Evolutionary conservation across 1,140 invertebrate genomes (phyloP).

Genomic region (Seison nebaliae): DNA sequence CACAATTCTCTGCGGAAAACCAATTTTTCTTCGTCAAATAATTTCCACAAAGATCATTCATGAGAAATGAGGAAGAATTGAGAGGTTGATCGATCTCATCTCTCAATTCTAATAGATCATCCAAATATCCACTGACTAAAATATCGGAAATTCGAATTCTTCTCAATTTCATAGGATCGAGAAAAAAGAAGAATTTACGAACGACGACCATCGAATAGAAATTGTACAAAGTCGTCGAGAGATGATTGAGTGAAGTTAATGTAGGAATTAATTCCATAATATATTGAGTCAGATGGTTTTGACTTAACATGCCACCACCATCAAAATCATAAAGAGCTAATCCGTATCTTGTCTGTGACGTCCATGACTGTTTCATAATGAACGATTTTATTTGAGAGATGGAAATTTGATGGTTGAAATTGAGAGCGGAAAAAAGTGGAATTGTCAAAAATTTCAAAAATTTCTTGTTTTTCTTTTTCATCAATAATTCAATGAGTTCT

Average conservation of each 20-base stretch:
- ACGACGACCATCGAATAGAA: constrained; percentile 87
- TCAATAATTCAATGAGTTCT: too few species aligned
- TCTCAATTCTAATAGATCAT: constrained; percentile 54
- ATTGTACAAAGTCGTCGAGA: constrained; percentile 70
- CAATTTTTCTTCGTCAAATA: constrained; percentile 63
- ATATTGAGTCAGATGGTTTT: constrained; percentile 69
- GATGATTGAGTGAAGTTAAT: constrained; percentile 38
- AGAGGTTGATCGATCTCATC: neutral
- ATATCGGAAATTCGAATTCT: constrained; percentile 66
- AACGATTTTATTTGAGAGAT: constrained; percentile 59
- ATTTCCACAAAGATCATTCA: constrained; percentile 54
- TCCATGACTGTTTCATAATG: constrained; percentile 71
- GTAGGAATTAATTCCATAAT: constrained; percentile 41
- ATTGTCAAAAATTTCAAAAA: too few species aligned
- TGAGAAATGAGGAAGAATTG: constrained; percentile 36
- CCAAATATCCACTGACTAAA: constrained; percentile 59
- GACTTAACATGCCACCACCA: constrained; percentile 63
- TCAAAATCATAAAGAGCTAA: constrained; percentile 68
- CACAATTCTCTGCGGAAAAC: constrained; percentile 66
- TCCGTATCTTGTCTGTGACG: constrained; percentile 67
- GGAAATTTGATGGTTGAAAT: too few species aligned
- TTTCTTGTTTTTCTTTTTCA: too few species aligned
- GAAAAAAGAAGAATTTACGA: constrained; percentile 74
- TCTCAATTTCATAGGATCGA: constrained; percentile 59
- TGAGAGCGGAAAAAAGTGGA: too few species aligned